phyloP scores from a whole-genome alignment of 2,797 vertebrate genomes.

The Schizopygopsis pylzovi region DNA sequence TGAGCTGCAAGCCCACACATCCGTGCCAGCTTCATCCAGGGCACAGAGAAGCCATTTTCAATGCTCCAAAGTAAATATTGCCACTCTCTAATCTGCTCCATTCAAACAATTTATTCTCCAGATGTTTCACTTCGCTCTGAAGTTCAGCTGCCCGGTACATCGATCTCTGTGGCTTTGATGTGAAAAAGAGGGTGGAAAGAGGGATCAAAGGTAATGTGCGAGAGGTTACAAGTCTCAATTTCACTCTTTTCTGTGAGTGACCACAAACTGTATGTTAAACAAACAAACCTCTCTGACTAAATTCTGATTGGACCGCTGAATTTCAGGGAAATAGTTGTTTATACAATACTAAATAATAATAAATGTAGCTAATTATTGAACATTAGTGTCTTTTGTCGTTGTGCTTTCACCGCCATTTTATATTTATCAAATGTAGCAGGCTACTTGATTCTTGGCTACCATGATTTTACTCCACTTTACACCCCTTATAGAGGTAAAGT shows the following conservation, averaged over 20 bases:
- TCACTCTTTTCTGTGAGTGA: neutral
- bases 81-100: slow-evolving; percentile 57
- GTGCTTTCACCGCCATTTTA: neutral
- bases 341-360: neutral
- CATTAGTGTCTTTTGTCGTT: neutral
- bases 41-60: slow-evolving; percentile 47
- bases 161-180: slow-evolving; percentile 70
- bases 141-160: slow-evolving; percentile 50
- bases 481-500: neutral
- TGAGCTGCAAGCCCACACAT: slow-evolving; percentile 34
- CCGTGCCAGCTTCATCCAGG: slow-evolving; percentile 49
- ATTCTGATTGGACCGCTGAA: neutral
- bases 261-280: neutral
- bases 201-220: slow-evolving; percentile 61
- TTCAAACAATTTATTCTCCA: slow-evolving; percentile 69
- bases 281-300: too few species aligned
- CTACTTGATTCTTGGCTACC: neutral
- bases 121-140: slow-evolving; percentile 71
- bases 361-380: neutral
- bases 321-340: neutral
- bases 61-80: slow-evolving; percentile 59
- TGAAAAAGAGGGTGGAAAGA: slow-evolving; percentile 44
- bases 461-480: neutral
- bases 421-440: neutral
- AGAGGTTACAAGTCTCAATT: slow-evolving; percentile 27